Percentiles rank a stretch among this genome's conserved stretches.
Evolutionary conservation across 1,140 invertebrate species (phyloP).

Genomic region (Trypoxylus dichotomus): DNA sequence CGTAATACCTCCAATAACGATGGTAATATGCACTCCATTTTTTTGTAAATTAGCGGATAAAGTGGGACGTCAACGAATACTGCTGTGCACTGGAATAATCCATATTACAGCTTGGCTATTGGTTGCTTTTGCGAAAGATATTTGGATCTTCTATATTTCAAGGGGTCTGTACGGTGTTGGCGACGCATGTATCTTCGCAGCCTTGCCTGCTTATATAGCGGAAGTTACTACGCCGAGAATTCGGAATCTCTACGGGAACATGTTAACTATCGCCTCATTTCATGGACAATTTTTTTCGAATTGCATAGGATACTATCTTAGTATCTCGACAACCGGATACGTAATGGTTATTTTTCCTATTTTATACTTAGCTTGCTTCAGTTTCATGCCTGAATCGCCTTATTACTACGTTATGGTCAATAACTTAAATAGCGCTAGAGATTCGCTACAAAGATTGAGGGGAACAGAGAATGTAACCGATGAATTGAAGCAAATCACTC

Average conservation of each 20-base stretch:
- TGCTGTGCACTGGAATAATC: neutral
- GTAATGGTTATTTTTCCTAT: slow-evolving; percentile 40
- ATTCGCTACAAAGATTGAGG: slow-evolving; percentile 64
- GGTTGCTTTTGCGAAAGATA: neutral
- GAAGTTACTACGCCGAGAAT: slow-evolving; percentile 36
- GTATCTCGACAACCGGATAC: neutral
- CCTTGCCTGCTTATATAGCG: slow-evolving; percentile 31
- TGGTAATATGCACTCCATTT: neutral
- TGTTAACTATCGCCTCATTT: slow-evolving; percentile 20
- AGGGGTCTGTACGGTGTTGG: slow-evolving; percentile 32
- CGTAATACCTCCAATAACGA: slow-evolving; percentile 31
- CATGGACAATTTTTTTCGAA: slow-evolving; percentile 28
- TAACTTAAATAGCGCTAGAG: slow-evolving; percentile 61
- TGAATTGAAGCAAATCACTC: slow-evolving; percentile 64
- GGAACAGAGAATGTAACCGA: slow-evolving; percentile 59
- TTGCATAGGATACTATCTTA: slow-evolving; percentile 41
- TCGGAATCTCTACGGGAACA: slow-evolving; percentile 33
- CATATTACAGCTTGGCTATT: slow-evolving; percentile 6
- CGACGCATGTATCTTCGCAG: slow-evolving; percentile 26
- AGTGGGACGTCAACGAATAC: slow-evolving; percentile 23
- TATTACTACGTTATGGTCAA: slow-evolving; percentile 67
- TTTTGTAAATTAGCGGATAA: slow-evolving; percentile 9
- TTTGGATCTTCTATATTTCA: slow-evolving; percentile 20
- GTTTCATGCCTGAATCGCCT: slow-evolving; percentile 77
- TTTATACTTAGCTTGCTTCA: slow-evolving; percentile 65